Base-by-base conservation (phyloP, 2,888 invertebrate species). In the Ophioninae sp. region DNA sequence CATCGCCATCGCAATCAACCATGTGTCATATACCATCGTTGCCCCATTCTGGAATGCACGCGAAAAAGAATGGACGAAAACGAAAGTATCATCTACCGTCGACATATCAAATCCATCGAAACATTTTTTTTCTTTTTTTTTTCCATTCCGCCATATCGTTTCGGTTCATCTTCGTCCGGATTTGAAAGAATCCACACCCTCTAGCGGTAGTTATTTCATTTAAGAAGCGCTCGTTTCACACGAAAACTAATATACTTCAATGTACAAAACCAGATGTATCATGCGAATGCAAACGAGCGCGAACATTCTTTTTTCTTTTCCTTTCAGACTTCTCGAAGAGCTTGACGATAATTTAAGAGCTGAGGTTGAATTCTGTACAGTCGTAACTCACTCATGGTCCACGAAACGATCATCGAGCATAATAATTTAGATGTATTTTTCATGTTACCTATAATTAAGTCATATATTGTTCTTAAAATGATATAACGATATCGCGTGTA, bases 41-140 rank as follows among this genome's bases (percentile, higher is more conserved):
- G 79, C 80, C 80, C 73, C 72, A 74, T 79, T 75, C 57, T 13
- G 59, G 59, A 20, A 70, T 76, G 65, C 50, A 21, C n/a, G 39
- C 39, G 21, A 56, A 23, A 57, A 17, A 64, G 64, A 6, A 72
- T 17, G 20, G 59, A 82, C 79, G 76, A 81, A 86, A 82, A 70
- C 64, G 82, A 39, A 37, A n/a, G 30, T 84, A 86, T 82, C 85
- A 87, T 88, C 88, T 85, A 88, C 86, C 81, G 82, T 87, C 86
- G 82, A 89, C 87, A 89, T 89, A 88, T 89, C 88, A 87, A 81
- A 81, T 64, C 70, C 82, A 69, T 67, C 83, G 81, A 83, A 81
- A 83, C 74, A 81, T 72, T 84, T 61, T 72, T 74, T 70, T 68
- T 68, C 21, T 50, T 8, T 76, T 80, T 79, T 78, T 81, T 64